Evolutionary conservation across 2,797 vertebrate species (phyloP), one percentile per base, ranked within the genome.

Genomic region (Cuculus canorus): DNA sequence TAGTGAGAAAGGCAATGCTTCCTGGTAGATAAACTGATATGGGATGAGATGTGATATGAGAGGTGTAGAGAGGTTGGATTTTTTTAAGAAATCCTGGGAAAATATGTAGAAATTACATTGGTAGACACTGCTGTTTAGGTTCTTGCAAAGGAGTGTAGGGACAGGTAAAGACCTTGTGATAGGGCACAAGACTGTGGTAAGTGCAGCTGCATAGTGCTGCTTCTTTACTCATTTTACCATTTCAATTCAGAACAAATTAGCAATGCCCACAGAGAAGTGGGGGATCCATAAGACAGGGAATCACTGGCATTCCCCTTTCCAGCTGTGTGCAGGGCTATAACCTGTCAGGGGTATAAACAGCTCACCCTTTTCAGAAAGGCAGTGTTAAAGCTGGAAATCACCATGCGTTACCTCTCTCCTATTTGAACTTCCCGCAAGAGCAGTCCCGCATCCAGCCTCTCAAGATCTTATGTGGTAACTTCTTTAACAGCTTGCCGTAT

Each of bases 51-150:
- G 47, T 48, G 22, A 48, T 48, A 11, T 21, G 47, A 48, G 45
- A 45, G 17, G 8, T 23, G 22, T 57, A 61, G 32, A 43, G 8
- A 71, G 35, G 17, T 11, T 77, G 37, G 32, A 32, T 0, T 8
- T 56, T 81, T 47, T 79, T 60, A 80, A 73, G 65, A 16, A 77
- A 41, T 59, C 59, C 32, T 59, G 37, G 39, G 68, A 92, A 75
- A 87, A 61, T 4, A 22, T 0, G 0, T 65, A 14, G 61, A 88
- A 76, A 52, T 80, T 48, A 32, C 17, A 1, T 53, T 48, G 7
- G 7, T 21, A 7, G 32, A 4, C 52, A 27, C 11, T 13, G 11
- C 33, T 48, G 10, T 78, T 94, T 78, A 68, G n/a, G 28, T 65
- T 61, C 30, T 86, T 73, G 22, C 50, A 75, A 25, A 56, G 54